Evolutionary conservation across 2,113 vertebrate species (phyloP).

Genomic region (Planiliza haematocheilus): DNA sequence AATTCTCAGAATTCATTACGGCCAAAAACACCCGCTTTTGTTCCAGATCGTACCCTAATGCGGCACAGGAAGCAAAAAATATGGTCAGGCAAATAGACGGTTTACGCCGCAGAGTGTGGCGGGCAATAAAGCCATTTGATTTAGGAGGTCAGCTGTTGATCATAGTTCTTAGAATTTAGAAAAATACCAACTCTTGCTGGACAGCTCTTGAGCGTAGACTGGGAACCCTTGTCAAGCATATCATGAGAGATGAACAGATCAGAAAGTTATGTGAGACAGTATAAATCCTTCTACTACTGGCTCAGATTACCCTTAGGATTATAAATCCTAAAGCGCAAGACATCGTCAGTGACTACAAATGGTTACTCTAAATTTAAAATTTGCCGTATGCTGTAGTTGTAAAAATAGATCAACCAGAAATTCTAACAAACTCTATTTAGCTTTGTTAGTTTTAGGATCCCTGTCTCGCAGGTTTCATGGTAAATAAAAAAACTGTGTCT

Average conservation of each 20-base stretch:
- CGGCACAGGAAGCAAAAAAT: conserved; percentile 60
- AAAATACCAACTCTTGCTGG: too few species aligned
- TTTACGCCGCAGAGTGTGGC: conserved; percentile 33
- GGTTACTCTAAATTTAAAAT: background rate
- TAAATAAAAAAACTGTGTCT: conserved; percentile 74
- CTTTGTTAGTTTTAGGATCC: conserved; percentile 48
- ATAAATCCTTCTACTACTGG: conserved; percentile 7
- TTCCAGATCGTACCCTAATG: conserved; percentile 62
- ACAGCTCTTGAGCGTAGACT: background rate
- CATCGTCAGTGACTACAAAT: conserved; percentile 5
- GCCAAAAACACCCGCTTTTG: conserved; percentile 75
- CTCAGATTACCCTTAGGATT: background rate
- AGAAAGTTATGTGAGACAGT: background rate
- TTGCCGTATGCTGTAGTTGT: background rate
- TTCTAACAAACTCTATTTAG: conserved; percentile 3
- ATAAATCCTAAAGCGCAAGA: background rate
- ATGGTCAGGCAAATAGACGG: conserved; percentile 41
- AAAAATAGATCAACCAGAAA: conserved; percentile 9
- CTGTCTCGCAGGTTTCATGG: conserved; percentile 71
- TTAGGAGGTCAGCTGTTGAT: background rate
- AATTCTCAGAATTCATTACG: conserved; percentile 83
- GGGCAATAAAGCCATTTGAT: conserved; percentile 13
- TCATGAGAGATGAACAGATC: conserved; percentile 30
- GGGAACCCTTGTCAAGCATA: background rate
- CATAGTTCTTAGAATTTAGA: background rate